Evolutionary conservation across 2,797 vertebrate species (phyloP).

Genomic region (Pipistrellus nathusii): DNA sequence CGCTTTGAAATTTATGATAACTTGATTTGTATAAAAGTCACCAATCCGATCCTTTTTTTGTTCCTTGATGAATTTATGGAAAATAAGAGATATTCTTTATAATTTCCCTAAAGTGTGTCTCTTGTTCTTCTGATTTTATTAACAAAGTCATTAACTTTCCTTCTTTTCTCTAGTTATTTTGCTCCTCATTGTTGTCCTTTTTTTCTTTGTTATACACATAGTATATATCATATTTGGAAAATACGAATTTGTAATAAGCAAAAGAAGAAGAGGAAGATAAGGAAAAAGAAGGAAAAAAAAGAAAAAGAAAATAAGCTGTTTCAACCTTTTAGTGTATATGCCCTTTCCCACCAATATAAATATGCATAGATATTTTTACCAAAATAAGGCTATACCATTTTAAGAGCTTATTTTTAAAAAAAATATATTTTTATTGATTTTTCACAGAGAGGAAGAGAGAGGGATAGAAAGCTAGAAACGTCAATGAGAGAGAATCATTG

Average conservation of each 20-base stretch:
- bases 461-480: too few relatives aligned
- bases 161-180: constrained; percentile 27
- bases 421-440: too few relatives aligned
- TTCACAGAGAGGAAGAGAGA: too few relatives aligned
- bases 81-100: constrained; percentile 37
- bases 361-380: not conserved
- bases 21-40: constrained; percentile 7
- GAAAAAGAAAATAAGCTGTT: not conserved
- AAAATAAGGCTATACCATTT: not conserved
- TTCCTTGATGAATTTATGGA: constrained; percentile 11
- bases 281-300: not conserved
- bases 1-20: constrained; percentile 45
- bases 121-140: not conserved
- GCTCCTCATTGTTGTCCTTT: not conserved
- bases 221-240: constrained; percentile 15
- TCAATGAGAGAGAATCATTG: too few relatives aligned
- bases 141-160: not conserved
- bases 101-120: constrained; percentile 32
- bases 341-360: not conserved
- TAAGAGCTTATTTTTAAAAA: constrained; percentile 7
- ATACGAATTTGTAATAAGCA: constrained; percentile 23
- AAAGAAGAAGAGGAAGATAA: not conserved
- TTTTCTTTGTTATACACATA: not conserved
- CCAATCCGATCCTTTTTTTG: not conserved
- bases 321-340: not conserved